Base-by-base conservation (phyloP, 2,113 vertebrate species). In the Brienomyrus longianalis region DNA sequence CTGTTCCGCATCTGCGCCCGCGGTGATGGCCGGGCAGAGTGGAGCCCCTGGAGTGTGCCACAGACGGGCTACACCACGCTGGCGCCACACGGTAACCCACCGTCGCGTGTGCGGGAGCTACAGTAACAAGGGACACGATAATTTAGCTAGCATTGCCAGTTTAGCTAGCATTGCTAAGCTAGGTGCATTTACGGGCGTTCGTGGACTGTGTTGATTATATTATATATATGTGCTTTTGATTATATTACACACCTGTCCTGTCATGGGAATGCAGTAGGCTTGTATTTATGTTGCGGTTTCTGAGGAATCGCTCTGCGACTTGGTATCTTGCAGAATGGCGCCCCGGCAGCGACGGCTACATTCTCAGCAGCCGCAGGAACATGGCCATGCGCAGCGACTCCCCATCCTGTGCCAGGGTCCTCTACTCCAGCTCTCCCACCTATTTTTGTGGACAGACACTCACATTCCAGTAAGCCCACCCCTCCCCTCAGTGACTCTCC, bases 41-140 rank as follows among this genome's bases (percentile, higher is more conserved):
- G 98, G 98, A 99, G 98, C 90, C 98, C 98, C 0, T 99, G 98
- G 98, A 99, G 98, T 0, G 89, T 99, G 89, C 95, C 98, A 0
- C 98, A 99, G 94, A 95, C 70, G 0, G 98, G 97, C 0, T 92
- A 92, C 91, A 98, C 98, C 93, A 97, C 97, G 0, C 93, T 99
- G 13, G 96, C 97, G 0, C 96, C 98, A 0, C 98, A 99, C 0
- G 98, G 98, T 99, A 96, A 86, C 48, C 27, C 13, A n/a, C 83
- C 56, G 1, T 39, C 70, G 5, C 39, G 10, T 23, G 35, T 50
- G 15, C 19, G 2, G 7, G 43, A 4, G 43, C 80, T 48, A 47
- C 0, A 83, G 39, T 19, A 39, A 23, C 8, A 17, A 83, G 35
- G 15, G n/a, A 70, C n/a, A 27, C 27, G 59, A 11, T 27, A 66